A percentile compares a stretch with the other conserved stretches of the same genome.
Conservation (phyloP, 1,140 invertebrate genomes). For the Dreissena rostriformis region DNA sequence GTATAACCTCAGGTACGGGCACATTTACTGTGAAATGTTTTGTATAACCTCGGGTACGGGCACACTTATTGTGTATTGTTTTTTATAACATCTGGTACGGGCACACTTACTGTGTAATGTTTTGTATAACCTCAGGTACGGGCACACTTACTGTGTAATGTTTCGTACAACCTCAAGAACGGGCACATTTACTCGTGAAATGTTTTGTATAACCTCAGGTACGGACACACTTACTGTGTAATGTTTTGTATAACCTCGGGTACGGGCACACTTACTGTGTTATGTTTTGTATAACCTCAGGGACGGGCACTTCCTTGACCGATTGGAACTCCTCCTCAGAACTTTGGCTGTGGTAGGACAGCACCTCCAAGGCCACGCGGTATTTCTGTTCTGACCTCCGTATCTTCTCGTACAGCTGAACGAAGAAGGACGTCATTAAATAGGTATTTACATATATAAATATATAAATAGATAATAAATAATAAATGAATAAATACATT, state of each 20-base stretch:
- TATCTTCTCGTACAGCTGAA: conserved; percentile 91
- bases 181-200: too few relatives aligned
- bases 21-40: conserved; percentile 80
- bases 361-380: conserved; percentile 89
- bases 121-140: too few relatives aligned
- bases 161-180: too few relatives aligned
- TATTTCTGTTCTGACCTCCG: conserved; percentile 92
- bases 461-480: too few relatives aligned
- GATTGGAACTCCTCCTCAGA: conserved; percentile 86
- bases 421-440: conserved; percentile 52
- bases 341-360: conserved; percentile 92
- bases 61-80: conserved; percentile 80
- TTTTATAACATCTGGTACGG: conserved; percentile 73
- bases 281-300: conserved; percentile 76
- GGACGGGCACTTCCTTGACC: conserved; percentile 80
- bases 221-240: conserved; percentile 78
- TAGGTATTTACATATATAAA: too few relatives aligned
- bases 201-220: too few relatives aligned
- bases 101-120: conserved; percentile 45
- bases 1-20: conserved; percentile 73
- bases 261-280: conserved; percentile 78
- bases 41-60: conserved; percentile 75
- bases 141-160: too few relatives aligned
- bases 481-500: too few relatives aligned
- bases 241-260: conserved; percentile 77